phyloP scores from a whole-genome alignment of 2,888 invertebrate species.

The Pyrrhia umbra region DNA sequence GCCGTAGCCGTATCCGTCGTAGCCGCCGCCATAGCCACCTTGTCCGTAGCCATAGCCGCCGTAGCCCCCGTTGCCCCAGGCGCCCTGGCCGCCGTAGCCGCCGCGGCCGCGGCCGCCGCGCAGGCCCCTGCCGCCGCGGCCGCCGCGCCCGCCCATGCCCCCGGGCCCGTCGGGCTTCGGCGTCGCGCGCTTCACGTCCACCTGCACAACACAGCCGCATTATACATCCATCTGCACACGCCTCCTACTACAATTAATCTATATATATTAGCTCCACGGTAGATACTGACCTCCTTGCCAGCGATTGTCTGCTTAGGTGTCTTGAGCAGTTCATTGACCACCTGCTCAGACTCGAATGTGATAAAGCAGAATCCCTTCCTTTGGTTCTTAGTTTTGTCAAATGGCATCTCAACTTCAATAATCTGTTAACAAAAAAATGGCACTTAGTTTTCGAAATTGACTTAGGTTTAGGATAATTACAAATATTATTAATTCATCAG shows the following conservation, averaged over 20 bases:
- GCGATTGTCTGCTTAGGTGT: conserved; percentile 98
- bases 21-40: conserved; percentile 93
- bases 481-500: conserved; percentile 67
- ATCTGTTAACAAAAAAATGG: conserved; percentile 91
- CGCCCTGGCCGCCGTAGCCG: conserved; percentile 91
- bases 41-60: conserved; percentile 93
- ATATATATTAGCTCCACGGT: neutral
- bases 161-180: conserved; percentile 96
- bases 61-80: conserved; percentile 92
- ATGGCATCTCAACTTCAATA: conserved; percentile 98
- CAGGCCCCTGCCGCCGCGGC: conserved; percentile 92
- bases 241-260: neutral
- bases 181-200: conserved; percentile 98
- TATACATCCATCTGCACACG: neutral
- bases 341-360: conserved; percentile 98
- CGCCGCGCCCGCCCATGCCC: conserved; percentile 92
- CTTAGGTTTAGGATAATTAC: neutral
- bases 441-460: neutral
- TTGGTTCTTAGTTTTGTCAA: conserved; percentile 99
- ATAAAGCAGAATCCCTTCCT: conserved; percentile 99
- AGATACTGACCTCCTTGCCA: conserved; percentile 94
- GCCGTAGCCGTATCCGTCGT: conserved; percentile 93
- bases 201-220: conserved; percentile 82
- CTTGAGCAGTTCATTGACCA: conserved; percentile 97
- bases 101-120: conserved; percentile 93